Conservation (phyloP, 1,140 invertebrate species). For the Eufriesea mexicana region DNA sequence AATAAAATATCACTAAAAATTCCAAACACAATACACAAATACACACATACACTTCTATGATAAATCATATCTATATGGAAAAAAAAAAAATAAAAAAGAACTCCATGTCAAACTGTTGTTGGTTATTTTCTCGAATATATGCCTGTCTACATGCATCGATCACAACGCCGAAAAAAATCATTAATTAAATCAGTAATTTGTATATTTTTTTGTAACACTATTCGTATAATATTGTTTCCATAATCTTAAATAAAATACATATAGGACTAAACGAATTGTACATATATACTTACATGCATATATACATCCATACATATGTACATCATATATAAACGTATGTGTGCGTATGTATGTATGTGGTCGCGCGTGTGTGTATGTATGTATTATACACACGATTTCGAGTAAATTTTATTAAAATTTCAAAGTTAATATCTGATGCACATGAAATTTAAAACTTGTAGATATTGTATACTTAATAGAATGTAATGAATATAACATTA, state of each 20-base stretch:
- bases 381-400: neutral
- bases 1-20: conserved; percentile 67
- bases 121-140: conserved; percentile 45
- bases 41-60: conserved; percentile 69
- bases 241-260: conserved; percentile 12
- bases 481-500: conserved; percentile 37
- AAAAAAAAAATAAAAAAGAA: conserved; percentile 70
- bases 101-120: conserved; percentile 63
- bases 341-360: too few species aligned
- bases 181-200: conserved; percentile 32
- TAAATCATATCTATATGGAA: conserved; percentile 73
- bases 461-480: conserved; percentile 51
- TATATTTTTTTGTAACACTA: conserved; percentile 48
- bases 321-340: too few species aligned
- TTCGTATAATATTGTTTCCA: conserved; percentile 14
- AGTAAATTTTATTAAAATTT: neutral
- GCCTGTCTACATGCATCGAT: conserved; percentile 36
- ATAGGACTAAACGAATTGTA: conserved; percentile 16
- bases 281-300: neutral
- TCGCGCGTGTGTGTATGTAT: too few species aligned
- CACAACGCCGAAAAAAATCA: conserved; percentile 23
- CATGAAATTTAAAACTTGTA: conserved; percentile 32
- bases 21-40: conserved; percentile 58
- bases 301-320: too few species aligned
- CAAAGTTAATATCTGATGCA: conserved; percentile 17